phyloP scores from a whole-genome alignment of 2,113 vertebrate species.

The Candoia aspera region DNA sequence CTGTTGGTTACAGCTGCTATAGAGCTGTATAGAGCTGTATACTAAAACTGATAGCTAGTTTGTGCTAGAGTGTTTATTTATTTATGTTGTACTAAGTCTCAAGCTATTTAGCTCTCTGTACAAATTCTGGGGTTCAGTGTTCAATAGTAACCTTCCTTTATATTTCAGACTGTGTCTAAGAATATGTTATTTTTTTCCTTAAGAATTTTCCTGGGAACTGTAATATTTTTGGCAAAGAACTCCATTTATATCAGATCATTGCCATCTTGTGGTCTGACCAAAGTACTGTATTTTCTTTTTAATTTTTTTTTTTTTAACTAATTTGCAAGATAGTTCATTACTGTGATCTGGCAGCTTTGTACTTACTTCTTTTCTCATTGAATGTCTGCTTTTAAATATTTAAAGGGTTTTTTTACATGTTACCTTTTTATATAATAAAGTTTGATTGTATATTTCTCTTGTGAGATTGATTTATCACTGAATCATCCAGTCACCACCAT shows the following conservation, averaged over 20 bases:
- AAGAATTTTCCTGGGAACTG: neutral
- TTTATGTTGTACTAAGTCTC: no score
- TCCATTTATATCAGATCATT: neutral
- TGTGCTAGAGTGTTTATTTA: neutral
- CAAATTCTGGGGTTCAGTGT: neutral
- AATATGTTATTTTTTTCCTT: neutral
- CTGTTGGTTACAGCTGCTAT: neutral
- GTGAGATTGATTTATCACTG: neutral
- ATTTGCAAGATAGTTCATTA: neutral
- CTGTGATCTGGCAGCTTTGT: neutral
- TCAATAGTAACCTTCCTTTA: neutral
- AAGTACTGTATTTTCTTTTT: neutral
- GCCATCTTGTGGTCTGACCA: neutral
- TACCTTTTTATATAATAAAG: neutral
- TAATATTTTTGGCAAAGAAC: neutral
- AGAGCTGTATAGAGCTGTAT: no score
- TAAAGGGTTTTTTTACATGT: neutral
- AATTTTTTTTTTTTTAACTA: neutral
- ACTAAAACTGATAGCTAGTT: neutral
- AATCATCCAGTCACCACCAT: neutral
- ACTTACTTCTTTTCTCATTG: neutral
- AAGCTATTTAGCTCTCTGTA: neutral
- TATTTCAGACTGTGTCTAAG: neutral
- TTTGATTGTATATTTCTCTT: neutral
- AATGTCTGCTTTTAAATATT: neutral